Evolutionary conservation across 2,797 vertebrate species (phyloP), one percentile per base, ranked within the genome.

Genomic region (Glossophaga mutica): DNA sequence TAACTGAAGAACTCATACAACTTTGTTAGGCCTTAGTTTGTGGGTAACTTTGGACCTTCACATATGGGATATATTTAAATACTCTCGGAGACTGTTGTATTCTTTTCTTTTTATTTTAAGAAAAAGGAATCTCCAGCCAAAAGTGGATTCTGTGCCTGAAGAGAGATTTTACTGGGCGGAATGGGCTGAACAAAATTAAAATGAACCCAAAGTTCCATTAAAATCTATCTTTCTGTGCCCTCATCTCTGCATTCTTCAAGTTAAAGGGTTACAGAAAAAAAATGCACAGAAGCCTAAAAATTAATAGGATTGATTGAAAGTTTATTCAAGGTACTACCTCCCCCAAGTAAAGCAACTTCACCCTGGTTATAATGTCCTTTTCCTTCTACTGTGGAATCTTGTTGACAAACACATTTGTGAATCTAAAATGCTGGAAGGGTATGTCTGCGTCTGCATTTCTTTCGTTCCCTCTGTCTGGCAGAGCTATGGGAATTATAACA

Each of bases 31-130:
- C 70, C 76, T 94, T 91, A 96, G 90, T 97, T 73, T 94, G 68
- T 90, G 87, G 90, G 50, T 93, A 94, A 95, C 91, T 92, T 94
- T 96, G 90, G 52, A 95, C 81, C 68, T 90, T 93, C 86, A 85
- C 73, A 96, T 93, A 94, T 89, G 84, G 78, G 67, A 87, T 90
- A 93, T 86, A 96, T 78, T 94, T 91, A 96, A 97, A 92, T 96
- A 78, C 32, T 91, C 76, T 73, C 79, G 52, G 81, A 91, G 42
- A 67, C 93, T 97, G 79, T 96, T 95, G 90, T 93, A 83, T 92
- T 91, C 92, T 93, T 78, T 90, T 94, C 79, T 91, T 96, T 94
- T 97, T 97, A 96, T 90, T 92, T 97, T 95, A 81, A 89, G 81
- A 91, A 86, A 90, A 90, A 87, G 52, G 67, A 52, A 78, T 84